A percentile compares a stretch with the other conserved stretches of the same genome.
These are phyloP conservation scores for Smithornis capensis DNA, from an alignment of 2,113 vertebrate species.

Conservation along the genomic window DNA sequence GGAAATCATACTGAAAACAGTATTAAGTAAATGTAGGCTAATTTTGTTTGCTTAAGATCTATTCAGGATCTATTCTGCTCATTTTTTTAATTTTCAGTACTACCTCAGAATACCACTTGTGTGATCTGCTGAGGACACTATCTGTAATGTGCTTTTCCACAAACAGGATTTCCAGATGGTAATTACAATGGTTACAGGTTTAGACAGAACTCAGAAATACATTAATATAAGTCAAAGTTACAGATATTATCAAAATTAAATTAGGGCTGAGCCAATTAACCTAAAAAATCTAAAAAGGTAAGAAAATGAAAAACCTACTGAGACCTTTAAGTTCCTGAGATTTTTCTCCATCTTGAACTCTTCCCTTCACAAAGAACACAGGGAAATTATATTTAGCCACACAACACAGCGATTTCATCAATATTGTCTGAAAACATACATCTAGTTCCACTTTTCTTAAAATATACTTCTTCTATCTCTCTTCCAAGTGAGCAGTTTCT, in stretches of 20 bases:
- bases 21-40: background rate
- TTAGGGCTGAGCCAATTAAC: background rate
- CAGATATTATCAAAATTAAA: constrained; percentile 28
- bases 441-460: constrained; percentile 17
- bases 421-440: constrained; percentile 10
- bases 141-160: background rate
- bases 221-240: constrained; percentile 21
- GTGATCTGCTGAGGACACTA: background rate
- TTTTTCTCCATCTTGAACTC: background rate
- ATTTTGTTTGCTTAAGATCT: background rate
- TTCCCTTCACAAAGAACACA: background rate
- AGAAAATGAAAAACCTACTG: background rate
- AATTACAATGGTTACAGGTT: background rate
- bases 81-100: background rate
- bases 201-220: constrained; percentile 26
- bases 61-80: background rate
- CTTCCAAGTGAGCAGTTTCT: constrained; percentile 50
- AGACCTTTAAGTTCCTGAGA: constrained; percentile 46
- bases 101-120: background rate
- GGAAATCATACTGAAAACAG: background rate
- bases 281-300: constrained; percentile 1
- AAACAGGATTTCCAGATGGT: background rate
- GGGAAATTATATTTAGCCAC: constrained; percentile 13
- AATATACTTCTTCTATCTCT: background rate
- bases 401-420: background rate